Evolutionary conservation across 1,140 invertebrate genomes (phyloP), one percentile per base, ranked within the genome.

Genomic region (Sarcophaga bullata): DNA sequence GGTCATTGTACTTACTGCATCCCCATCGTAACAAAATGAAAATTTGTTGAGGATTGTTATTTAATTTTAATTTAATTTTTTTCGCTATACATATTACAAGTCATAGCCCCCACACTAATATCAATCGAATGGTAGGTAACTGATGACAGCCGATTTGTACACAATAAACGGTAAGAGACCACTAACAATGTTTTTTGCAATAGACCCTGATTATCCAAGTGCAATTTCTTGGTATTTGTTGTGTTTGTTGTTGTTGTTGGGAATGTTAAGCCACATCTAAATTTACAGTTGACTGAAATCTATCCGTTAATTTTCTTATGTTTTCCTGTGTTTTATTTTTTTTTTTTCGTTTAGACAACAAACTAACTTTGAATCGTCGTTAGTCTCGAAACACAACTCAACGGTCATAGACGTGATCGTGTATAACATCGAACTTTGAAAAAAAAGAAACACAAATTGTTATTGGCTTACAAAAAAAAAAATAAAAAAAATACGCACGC

Each of bases 221-320:
- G 19, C n/a, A 19, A 19, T 8, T 7, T 37, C 25, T 68, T 19
- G 62, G 10, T 25, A 4, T 68, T 68, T 68, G 6, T 8, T 68
- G 0, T 25, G n/a, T 68, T 68, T 68, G 6, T 8, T 68, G 0
- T 19, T 68, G 62, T 68, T 68, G 62, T 68, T 68, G 11, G 13
- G n/a, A 58, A 15, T 58, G 0, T 58, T 11, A 13, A 25, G 62
- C 62, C 62, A 68, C n/a, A 19, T 17, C 19, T 68, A 19, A 19
- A 19, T 68, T 37, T 37, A 37, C 6, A 19, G n/a, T 68, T 68
- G 62, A 25, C 62, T 68, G n/a, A 58, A 68, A 68, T 68, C 62
- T 17, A 25, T 68, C 62, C 17, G 62, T 68, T 68, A 68, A 25
- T 68, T 68, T 68, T 68, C 17, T 68, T 68, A n/a, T 68, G 17